Evolutionary conservation across 2,113 vertebrate species (phyloP).

Genomic region (Pollachius pollachius): DNA sequence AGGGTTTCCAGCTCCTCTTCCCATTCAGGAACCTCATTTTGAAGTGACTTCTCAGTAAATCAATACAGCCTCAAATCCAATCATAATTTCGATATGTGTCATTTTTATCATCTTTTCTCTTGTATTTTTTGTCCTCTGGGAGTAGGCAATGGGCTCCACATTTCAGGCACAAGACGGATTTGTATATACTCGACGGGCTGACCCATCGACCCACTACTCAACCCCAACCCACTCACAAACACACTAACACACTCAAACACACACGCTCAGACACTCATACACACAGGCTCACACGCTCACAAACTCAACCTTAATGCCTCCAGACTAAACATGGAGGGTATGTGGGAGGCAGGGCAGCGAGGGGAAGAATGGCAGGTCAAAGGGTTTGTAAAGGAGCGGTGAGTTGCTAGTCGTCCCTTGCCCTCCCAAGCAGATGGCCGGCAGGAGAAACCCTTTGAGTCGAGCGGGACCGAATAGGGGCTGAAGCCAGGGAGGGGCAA

Average conservation of each 20-base stretch:
- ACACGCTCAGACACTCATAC: background rate
- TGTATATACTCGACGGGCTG: too few relatives aligned
- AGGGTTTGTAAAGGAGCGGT: constrained; percentile 40
- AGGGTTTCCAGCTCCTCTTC: constrained; percentile 13
- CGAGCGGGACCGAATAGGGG: constrained; percentile 32
- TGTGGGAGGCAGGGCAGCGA: constrained; percentile 51
- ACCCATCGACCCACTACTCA: too few relatives aligned
- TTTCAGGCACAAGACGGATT: constrained; percentile 18
- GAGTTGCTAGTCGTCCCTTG: constrained; percentile 50
- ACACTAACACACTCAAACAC: constrained; percentile 6
- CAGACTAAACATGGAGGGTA: constrained; percentile 63
- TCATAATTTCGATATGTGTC: too few relatives aligned
- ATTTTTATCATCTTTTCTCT: constrained; percentile 36
- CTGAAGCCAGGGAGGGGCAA: constrained; percentile 38
- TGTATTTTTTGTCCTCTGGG: constrained; percentile 34
- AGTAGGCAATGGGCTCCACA: constrained; percentile 27
- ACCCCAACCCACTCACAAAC: background rate
- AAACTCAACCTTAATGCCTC: background rate
- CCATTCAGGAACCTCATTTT: constrained; percentile 14
- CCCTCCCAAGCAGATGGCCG: constrained; percentile 62
- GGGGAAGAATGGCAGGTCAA: constrained; percentile 66
- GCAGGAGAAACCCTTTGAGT: constrained; percentile 54
- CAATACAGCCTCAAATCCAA: constrained; percentile 19
- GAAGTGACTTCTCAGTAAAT: constrained; percentile 1
- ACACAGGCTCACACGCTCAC: too few relatives aligned